Base-by-base conservation (phyloP, 53 echinoderm and acorn worm species). In the Crossaster papposus region DNA sequence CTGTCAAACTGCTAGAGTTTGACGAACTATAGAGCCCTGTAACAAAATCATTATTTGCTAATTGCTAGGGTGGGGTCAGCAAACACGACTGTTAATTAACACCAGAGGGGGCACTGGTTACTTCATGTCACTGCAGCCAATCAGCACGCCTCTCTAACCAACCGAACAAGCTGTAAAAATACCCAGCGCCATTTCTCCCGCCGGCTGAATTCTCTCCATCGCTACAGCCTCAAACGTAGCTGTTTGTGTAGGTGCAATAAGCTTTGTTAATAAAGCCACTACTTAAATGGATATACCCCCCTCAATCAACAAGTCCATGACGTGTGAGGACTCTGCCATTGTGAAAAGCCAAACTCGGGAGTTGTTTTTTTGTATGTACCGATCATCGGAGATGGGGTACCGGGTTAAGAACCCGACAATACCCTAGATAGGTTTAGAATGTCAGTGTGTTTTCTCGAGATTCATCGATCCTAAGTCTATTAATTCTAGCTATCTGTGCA, bases 201-300 rank as follows among this genome's bases (percentile, higher is more conserved):
- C 88, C 80, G 90, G 92, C 92, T 72, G 79, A 83, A 89, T 89
- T 79, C 89, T 89, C 80, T 89, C 80, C 89, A 72, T 65, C 82
- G 90, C 93, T 83, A 83, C 73, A 68, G 83, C 95, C 92, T 90
- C 90, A 92, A 92, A 82, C 92, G 78, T 78, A 78, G 85, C 88
- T 95, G 95, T 95, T 92, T 95, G 82, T 93, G 91, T 95, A 95
- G 95, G 92, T 95, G 95, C 91, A 90, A 90, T 91, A 94, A 94
- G 94, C 94, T 94, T 94, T 91, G 94, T 91, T 94, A 91, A 94
- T 83, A 91, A 89, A 91, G 87, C 78, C 82, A 68, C 85, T 85
- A 53, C 90, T 84, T 75, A 78, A 89, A 94, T 85, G 91, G 91
- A 94, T 89, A 91, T 91, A 86, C 91, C 90, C 28, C 68, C 78